Evolutionary conservation across 2,113 vertebrate genomes (phyloP).

Genomic region (Psilopsiagon aymara): DNA sequence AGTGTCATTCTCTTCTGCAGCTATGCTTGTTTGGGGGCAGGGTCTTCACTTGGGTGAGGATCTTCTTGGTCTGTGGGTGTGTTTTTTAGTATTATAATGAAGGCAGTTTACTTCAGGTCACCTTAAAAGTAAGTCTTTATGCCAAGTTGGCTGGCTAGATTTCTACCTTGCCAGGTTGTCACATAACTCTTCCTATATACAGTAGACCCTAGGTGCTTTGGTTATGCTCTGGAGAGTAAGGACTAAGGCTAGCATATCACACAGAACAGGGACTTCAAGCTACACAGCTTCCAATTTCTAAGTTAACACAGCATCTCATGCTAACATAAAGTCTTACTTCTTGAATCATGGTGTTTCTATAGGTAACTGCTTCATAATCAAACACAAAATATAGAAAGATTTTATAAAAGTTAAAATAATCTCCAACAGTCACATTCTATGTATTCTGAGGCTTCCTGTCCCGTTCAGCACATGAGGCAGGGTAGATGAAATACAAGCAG

Average conservation of each 20-base stretch:
- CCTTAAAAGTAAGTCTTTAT: background rate
- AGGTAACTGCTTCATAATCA: background rate
- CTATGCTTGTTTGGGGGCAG: background rate
- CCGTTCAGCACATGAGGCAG: background rate
- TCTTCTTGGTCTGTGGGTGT: background rate
- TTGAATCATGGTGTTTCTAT: background rate
- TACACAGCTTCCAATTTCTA: background rate
- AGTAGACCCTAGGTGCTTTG: background rate
- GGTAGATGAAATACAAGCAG: background rate
- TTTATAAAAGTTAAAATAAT: background rate
- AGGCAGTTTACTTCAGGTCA: background rate
- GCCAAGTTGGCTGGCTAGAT: background rate
- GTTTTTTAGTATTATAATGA: background rate
- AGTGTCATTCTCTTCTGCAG: background rate
- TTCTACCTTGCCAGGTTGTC: background rate
- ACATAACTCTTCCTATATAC: background rate
- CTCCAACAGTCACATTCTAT: background rate
- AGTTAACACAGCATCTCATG: background rate
- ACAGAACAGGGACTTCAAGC: background rate
- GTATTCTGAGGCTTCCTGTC: background rate
- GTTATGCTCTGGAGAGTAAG: background rate
- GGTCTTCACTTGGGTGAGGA: background rate
- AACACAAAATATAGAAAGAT: background rate
- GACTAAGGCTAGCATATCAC: background rate
- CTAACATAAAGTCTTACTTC: background rate